Base-by-base conservation (phyloP, 2,888 invertebrate species). In the Ormyrus nitidulus region DNA sequence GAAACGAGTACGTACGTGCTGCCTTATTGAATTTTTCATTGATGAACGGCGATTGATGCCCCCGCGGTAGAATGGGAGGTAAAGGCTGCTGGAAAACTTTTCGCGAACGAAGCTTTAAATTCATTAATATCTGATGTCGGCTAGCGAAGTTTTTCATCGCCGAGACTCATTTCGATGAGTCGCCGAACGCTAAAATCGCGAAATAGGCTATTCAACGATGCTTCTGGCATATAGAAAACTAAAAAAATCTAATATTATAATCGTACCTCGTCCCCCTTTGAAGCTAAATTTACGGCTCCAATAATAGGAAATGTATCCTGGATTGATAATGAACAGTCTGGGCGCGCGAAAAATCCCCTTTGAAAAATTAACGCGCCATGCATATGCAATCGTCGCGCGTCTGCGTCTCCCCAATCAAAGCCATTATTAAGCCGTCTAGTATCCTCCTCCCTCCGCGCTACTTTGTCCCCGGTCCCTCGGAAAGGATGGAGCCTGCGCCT, bases 401-500 rank as follows among this genome's bases (percentile, higher is more conserved):
- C 7, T 48, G 58, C 62, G 10, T n/a, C 46, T 80, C 85, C 84
- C 86, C 87, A 88, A 88, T 88, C 88, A 88, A 86, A 89, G 86
- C 86, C 86, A 87, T 88, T 89, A 89, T 89, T 88, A 88, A 89
- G 86, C 86, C 86, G 85, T 88, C 86, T 84, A 83, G 85, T 86
- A 85, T 86, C 84, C 83, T 83, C 82, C 46, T 73, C n/a, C n/a
- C 49, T 13, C 46, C 62, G 51, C 62, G 11, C 54, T 75, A 69
- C 56, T 69, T 69, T 66, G 65, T 69, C 58, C n/a, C 1, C 8
- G 11, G 11, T 10, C 72, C n/a, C 11, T 7, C 46, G 7, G n/a
- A 34, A 34, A 44, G 56, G n/a, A 34, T 72, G 53, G 19, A 69
- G 54, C 10, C 34, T 1, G 13, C 49, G 48, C 13, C 8, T 51